A percentile compares a stretch with the other conserved stretches of the same genome.
Evolutionary conservation across 2,888 invertebrate species (phyloP).

Genomic region (Athrips mouffetella): DNA sequence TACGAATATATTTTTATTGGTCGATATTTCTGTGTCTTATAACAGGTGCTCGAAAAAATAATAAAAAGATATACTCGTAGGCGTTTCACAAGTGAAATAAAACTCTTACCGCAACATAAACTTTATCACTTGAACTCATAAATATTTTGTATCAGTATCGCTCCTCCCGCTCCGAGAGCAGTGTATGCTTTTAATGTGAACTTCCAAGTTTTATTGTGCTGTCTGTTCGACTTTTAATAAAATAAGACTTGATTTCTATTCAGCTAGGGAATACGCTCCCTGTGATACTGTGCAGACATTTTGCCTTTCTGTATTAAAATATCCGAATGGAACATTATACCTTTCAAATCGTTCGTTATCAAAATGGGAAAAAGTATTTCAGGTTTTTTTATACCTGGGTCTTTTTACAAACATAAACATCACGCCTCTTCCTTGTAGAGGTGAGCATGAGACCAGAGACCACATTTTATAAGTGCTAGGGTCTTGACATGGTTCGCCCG

Average conservation of each 20-base stretch:
- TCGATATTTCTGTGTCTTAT: constrained; percentile 16
- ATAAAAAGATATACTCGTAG: constrained; percentile 27
- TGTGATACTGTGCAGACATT: not conserved
- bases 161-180: constrained; percentile 40
- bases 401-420: no score
- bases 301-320: not conserved
- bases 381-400: no score
- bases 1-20: constrained; percentile 19
- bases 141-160: constrained; percentile 66
- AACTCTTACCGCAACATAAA: constrained; percentile 71
- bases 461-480: no score
- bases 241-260: constrained; percentile 13
- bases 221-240: constrained; percentile 19
- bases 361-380: no score
- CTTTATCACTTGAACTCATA: constrained; percentile 67
- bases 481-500: no score
- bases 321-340: no score
- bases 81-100: constrained; percentile 60
- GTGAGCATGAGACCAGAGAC: no score
- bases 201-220: constrained; percentile 37
- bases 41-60: constrained; percentile 18
- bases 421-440: no score
- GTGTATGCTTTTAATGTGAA: constrained; percentile 38
- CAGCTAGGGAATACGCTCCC: not conserved
- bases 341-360: no score